These are phyloP conservation scores for Camponotus pennsylvanicus DNA, from an alignment of 1,140 invertebrate species.

Conservation along the genomic window DNA sequence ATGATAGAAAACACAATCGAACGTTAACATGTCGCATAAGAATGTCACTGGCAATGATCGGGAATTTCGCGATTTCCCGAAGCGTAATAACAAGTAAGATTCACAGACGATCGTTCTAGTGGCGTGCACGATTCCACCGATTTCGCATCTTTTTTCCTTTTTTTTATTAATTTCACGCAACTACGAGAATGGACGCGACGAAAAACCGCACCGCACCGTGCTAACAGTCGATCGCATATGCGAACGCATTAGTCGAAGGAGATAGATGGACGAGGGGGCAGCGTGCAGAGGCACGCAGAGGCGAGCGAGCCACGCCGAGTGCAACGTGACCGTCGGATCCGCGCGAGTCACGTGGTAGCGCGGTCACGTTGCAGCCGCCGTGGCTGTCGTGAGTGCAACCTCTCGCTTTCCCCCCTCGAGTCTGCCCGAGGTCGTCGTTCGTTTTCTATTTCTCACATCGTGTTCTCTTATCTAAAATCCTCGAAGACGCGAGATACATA, in stretches of 20 bases:
- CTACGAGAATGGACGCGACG: not conserved
- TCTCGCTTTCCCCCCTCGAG: constrained; percentile 37
- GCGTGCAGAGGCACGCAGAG: constrained; percentile 76
- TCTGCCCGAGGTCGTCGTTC: not conserved
- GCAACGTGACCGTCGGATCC: constrained; percentile 79
- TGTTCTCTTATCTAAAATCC: constrained; percentile 16
- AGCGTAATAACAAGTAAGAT: not conserved
- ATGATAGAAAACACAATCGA: no score
- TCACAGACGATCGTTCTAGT: not conserved
- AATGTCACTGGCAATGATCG: no score
- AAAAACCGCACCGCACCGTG: constrained; percentile 22
- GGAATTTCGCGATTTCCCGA: not conserved
- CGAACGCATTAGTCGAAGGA: constrained; percentile 37
- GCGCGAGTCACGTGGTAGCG: constrained; percentile 74
- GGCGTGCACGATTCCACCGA: not conserved
- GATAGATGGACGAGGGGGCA: constrained; percentile 61
- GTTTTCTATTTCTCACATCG: not conserved
- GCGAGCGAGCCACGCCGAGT: constrained; percentile 78
- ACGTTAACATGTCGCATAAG: no score
- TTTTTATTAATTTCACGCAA: not conserved
- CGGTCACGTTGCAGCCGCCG: constrained; percentile 86
- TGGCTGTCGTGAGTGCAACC: constrained; percentile 75
- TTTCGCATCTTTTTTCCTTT: not conserved
- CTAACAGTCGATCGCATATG: constrained; percentile 67
- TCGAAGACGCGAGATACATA: no score